Conservation (phyloP, 2,888 invertebrate species). For the Ariolimax columbianus region DNA sequence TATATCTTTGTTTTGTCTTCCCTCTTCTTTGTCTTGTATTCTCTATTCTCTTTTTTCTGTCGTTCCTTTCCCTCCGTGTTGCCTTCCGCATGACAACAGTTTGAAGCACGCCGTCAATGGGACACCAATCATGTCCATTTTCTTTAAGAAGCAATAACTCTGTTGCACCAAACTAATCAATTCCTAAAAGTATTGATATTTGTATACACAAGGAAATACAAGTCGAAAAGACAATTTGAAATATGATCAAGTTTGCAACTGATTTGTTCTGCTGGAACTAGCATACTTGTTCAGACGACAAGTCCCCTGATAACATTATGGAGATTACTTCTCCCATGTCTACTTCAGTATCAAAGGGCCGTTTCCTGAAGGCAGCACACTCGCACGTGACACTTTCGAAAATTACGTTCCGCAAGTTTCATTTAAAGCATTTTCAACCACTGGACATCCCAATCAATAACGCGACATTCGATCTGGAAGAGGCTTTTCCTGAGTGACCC, state of each 20-base stretch:
- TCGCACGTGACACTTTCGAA: background rate
- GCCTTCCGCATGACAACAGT: too few relatives aligned
- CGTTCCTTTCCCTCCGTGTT: background rate
- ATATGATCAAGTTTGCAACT: background rate
- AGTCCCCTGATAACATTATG: background rate
- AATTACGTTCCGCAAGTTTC: background rate
- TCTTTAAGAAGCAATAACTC: too few relatives aligned
- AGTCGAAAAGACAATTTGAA: background rate
- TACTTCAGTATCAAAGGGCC: background rate
- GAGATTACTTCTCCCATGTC: background rate
- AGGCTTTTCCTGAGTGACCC: background rate
- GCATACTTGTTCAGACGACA: background rate
- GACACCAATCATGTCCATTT: too few relatives aligned
- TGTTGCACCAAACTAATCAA: too few relatives aligned
- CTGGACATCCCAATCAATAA: background rate
- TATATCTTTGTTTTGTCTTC: background rate
- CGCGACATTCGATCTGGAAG: background rate
- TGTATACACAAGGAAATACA: too few relatives aligned
- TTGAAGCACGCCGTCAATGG: too few relatives aligned
- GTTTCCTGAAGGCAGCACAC: background rate
- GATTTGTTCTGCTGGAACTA: background rate
- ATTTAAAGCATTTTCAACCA: constrained; percentile 3
- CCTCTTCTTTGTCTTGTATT: too few relatives aligned
- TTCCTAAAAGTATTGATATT: too few relatives aligned
- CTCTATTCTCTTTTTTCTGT: too few relatives aligned